Evolutionary conservation across 1,140 invertebrate species (phyloP).

Genomic region (Lordiphosa collinella): DNA sequence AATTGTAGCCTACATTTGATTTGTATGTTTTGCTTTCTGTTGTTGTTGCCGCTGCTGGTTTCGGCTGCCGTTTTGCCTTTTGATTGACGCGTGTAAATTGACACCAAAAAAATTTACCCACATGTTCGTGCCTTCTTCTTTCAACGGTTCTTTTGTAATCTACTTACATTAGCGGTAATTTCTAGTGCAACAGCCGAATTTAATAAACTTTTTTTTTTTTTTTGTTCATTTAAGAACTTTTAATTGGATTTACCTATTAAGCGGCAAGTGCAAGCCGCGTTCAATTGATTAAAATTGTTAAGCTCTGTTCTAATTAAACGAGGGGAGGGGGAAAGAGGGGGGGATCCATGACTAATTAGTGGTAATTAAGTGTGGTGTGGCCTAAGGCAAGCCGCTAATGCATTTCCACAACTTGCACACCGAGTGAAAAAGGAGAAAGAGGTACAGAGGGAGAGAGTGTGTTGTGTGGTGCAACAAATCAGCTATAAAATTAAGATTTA

Average conservation of each 20-base stretch:
- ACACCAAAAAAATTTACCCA: slow-evolving; percentile 33
- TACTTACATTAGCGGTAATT: slow-evolving; percentile 48
- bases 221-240: slow-evolving; percentile 37
- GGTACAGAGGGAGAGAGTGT: too few species aligned
- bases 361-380: slow-evolving; percentile 28
- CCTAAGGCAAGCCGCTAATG: too few species aligned
- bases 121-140: slow-evolving; percentile 4
- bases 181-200: slow-evolving; percentile 27
- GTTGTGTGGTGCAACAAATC: too few species aligned
- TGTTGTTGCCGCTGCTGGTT: not conserved
- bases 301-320: slow-evolving; percentile 42
- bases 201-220: slow-evolving; percentile 34
- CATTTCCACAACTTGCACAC: too few species aligned
- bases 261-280: slow-evolving; percentile 31
- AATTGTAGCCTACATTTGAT: slow-evolving; percentile 54
- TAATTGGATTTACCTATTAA: slow-evolving; percentile 54
- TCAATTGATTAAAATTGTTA: slow-evolving; percentile 56
- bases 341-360: slow-evolving; percentile 39
- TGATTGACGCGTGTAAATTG: slow-evolving; percentile 57
- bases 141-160: slow-evolving; percentile 50
- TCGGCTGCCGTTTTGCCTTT: slow-evolving; percentile 7
- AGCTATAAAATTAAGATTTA: too few species aligned
- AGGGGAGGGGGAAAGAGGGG: not conserved
- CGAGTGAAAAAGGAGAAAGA: too few species aligned
- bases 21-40: slow-evolving; percentile 26